A percentile compares a stretch with the other conserved stretches of the same genome.
Conservation (phyloP, 1,140 invertebrate genomes). For the Campoletis sonorensis region DNA sequence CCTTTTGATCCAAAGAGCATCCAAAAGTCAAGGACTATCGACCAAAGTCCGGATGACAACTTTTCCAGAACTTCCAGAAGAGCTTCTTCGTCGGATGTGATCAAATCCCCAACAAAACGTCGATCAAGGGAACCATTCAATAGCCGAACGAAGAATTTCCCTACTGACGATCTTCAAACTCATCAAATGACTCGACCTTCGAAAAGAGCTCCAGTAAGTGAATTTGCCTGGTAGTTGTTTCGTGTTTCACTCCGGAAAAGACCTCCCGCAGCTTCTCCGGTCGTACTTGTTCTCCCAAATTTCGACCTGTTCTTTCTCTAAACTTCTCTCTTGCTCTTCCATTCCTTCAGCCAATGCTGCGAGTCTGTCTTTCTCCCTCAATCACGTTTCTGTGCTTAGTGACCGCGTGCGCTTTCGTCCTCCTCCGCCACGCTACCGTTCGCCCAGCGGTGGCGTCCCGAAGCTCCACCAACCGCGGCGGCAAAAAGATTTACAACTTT, state of each 20-base stretch:
- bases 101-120: no score
- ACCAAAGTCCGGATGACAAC: no score
- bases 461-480: background rate
- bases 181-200: background rate
- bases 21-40: no score
- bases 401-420: constrained; percentile 12
- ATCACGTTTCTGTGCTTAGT: background rate
- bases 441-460: background rate
- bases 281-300: constrained; percentile 16
- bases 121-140: no score
- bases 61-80: no score
- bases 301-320: constrained; percentile 9
- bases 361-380: background rate
- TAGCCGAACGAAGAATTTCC: background rate
- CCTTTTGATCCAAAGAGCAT: no score
- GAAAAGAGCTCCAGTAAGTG: background rate
- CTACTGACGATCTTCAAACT: background rate
- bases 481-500: constrained; percentile 42
- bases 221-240: background rate
- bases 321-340: background rate
- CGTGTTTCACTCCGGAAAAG: background rate
- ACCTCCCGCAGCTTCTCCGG: constrained; percentile 36
- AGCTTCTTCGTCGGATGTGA: no score
- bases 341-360: background rate
- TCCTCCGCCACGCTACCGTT: constrained; percentile 37